A percentile compares a stretch with the other conserved stretches of the same genome.
Evolutionary conservation across 2,113 vertebrate species (phyloP).

Genomic region (Eulacestoma nigropectus): DNA sequence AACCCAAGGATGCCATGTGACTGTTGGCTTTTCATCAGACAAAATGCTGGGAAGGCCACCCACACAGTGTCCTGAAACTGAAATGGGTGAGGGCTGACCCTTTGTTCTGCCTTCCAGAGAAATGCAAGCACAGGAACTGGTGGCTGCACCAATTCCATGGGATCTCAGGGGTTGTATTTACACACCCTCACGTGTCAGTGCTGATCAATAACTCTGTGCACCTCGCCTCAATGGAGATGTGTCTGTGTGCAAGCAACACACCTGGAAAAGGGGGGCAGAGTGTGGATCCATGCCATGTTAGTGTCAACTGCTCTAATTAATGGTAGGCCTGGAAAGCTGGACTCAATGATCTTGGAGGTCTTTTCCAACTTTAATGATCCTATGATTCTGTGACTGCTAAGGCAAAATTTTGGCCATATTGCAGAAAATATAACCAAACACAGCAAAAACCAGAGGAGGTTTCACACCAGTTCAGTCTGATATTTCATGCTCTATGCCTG

Average conservation of each 20-base stretch:
- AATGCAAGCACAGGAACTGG: neutral
- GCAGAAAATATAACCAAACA: neutral
- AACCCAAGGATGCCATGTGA: neutral
- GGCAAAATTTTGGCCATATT: neutral
- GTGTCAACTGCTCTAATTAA: neutral
- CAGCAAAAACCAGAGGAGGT: neutral
- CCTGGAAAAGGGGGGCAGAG: neutral
- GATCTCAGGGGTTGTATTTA: neutral
- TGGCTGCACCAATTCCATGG: neutral
- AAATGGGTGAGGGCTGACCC: neutral
- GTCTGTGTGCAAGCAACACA: neutral
- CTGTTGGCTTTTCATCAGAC: neutral
- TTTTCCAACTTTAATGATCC: neutral
- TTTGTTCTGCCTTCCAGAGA: neutral
- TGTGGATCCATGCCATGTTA: neutral
- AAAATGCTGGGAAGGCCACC: neutral
- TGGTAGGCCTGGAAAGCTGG: neutral
- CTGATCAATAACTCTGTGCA: neutral
- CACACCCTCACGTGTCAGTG: rapidly evolving
- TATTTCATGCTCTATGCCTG: neutral
- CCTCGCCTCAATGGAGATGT: neutral
- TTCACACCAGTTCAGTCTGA: neutral
- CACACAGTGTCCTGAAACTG: neutral
- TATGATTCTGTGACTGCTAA: neutral
- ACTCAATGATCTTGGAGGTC: neutral